phyloP scores from a whole-genome alignment of 2,888 invertebrate species.

The Odontomyia ornata region DNA sequence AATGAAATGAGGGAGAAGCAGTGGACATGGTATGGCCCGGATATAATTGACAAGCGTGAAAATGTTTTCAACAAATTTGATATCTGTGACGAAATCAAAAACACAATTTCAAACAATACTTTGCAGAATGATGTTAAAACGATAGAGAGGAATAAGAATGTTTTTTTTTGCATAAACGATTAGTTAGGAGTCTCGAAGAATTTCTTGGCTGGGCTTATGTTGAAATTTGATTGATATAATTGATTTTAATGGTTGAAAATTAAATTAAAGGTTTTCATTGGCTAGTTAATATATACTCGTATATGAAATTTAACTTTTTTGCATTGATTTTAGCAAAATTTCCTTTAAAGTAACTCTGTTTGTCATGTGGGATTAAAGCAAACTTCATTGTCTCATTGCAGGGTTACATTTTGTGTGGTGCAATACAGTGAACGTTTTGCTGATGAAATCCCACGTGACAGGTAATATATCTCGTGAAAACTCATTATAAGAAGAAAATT shows the following conservation, averaged over 20 bases:
- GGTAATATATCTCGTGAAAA: background rate
- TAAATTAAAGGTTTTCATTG: too few relatives aligned
- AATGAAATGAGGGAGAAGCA: background rate
- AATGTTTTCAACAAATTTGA: slow-evolving; percentile 46
- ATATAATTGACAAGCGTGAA: slow-evolving; percentile 46
- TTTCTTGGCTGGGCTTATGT: too few relatives aligned
- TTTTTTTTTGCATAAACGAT: slow-evolving; percentile 22
- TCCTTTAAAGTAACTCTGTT: slow-evolving; percentile 17
- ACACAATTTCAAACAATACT: background rate
- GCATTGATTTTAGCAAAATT: background rate
- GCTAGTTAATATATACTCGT: too few relatives aligned
- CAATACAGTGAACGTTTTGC: slow-evolving; percentile 40
- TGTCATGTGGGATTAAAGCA: slow-evolving; percentile 39
- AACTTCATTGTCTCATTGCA: slow-evolving; percentile 42
- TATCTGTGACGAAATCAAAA: slow-evolving; percentile 47
- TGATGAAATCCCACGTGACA: slow-evolving; percentile 34
- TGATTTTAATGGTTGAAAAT: too few relatives aligned
- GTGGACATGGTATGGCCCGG: slow-evolving; percentile 34
- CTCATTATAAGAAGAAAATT: too few relatives aligned
- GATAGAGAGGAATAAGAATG: too few relatives aligned
- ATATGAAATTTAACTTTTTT: background rate
- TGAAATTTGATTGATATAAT: too few relatives aligned
- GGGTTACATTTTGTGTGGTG: slow-evolving; percentile 37
- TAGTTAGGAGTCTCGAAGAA: too few relatives aligned
- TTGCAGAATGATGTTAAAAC: too few relatives aligned